A percentile compares a stretch with the other conserved stretches of the same genome.
Conservation (phyloP, 1,140 invertebrate species). For the Macrotrachela quadricornifera region DNA sequence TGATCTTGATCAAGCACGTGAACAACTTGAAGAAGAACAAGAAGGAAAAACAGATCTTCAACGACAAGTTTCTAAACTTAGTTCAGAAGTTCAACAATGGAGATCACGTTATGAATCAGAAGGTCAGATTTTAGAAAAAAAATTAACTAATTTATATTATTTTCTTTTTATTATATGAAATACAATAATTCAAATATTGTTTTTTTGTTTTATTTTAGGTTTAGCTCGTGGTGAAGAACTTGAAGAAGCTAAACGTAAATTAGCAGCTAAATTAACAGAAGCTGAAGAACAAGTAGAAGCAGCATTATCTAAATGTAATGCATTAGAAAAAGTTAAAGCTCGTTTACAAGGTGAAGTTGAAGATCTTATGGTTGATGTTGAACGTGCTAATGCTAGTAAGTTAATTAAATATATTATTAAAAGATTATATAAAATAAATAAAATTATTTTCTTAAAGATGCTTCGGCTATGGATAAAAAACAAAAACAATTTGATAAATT, state of each 20-base stretch:
- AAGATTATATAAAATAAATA: too few relatives aligned
- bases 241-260: constrained; percentile 89
- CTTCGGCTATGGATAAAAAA: constrained; percentile 93
- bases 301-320: constrained; percentile 82
- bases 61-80: constrained; percentile 86
- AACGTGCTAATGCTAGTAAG: constrained; percentile 38
- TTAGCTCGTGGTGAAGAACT: constrained; percentile 85
- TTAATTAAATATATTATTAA: too few relatives aligned
- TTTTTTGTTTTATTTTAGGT: neutral
- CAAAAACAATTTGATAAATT: constrained; percentile 99
- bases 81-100: constrained; percentile 50
- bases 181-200: too few relatives aligned
- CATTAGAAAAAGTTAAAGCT: constrained; percentile 89
- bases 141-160: too few relatives aligned
- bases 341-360: constrained; percentile 87
- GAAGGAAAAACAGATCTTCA: constrained; percentile 42
- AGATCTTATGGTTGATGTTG: constrained; percentile 88
- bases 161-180: too few relatives aligned
- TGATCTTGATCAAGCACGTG: constrained; percentile 84
- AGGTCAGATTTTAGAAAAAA: too few relatives aligned
- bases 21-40: constrained; percentile 83
- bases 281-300: constrained; percentile 57
- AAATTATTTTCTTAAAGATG: constrained; percentile 33
- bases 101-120: constrained; percentile 15
- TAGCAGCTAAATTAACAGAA: constrained; percentile 80